Conservation (phyloP, 2,888 invertebrate species). For the Neria commutata region DNA sequence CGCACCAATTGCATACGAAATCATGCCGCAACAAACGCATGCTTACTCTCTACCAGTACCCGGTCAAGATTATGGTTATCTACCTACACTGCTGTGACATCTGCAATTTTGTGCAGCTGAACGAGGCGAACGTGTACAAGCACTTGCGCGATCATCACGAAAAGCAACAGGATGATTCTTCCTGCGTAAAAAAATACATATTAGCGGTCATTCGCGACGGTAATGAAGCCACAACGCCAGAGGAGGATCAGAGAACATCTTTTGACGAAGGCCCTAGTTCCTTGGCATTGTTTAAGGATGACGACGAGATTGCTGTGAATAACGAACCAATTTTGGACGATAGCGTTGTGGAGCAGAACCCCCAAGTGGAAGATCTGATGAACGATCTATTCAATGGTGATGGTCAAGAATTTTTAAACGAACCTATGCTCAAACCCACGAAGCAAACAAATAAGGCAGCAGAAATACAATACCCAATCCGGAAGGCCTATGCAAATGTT, state of each 20-base stretch:
- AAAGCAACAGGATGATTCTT: slow-evolving; percentile 20
- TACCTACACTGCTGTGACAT: slow-evolving; percentile 39
- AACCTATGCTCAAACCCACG: background rate
- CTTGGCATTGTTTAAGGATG: background rate
- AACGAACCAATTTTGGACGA: slow-evolving; percentile 30
- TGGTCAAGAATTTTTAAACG: background rate
- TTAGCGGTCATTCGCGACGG: slow-evolving; percentile 38
- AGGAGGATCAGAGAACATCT: no score
- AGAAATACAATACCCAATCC: background rate
- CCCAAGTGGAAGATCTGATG: background rate
- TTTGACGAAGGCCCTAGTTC: no score
- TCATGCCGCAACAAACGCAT: slow-evolving; percentile 33
- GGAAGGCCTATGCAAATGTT: background rate
- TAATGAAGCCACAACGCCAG: slow-evolving; percentile 13
- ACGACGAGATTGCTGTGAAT: slow-evolving; percentile 27
- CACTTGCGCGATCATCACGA: slow-evolving; percentile 43
- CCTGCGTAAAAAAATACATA: slow-evolving; percentile 34
- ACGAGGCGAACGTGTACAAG: slow-evolving; percentile 43
- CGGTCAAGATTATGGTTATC: slow-evolving; percentile 34
- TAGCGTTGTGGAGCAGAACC: background rate
- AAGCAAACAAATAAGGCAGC: background rate
- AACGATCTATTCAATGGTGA: background rate
- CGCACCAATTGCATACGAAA: slow-evolving; percentile 36
- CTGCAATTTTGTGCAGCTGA: slow-evolving; percentile 45
- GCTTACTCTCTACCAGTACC: slow-evolving; percentile 38